Evolutionary conservation across 2,113 vertebrate genomes (phyloP).

Genomic region (Halcyon malimbica): DNA sequence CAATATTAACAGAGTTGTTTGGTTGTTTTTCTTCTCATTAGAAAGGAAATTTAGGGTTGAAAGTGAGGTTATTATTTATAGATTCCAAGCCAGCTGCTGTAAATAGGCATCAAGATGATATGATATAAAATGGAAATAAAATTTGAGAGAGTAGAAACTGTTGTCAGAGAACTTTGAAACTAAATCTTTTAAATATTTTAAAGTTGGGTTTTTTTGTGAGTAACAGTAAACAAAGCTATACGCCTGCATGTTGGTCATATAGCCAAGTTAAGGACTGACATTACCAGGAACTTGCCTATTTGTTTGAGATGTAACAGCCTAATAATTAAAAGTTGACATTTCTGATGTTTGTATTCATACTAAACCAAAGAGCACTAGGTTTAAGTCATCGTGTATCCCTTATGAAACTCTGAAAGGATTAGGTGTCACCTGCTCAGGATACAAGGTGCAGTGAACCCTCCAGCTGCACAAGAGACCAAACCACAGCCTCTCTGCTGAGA

Average conservation of each 20-base stretch:
- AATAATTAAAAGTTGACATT: not conserved
- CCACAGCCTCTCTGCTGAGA: not conserved
- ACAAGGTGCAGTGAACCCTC: not conserved
- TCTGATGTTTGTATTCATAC: not conserved
- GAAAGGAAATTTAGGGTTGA: not conserved
- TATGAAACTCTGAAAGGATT: not conserved
- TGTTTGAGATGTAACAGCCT: not conserved
- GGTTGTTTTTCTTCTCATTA: not conserved
- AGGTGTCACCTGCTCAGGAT: not conserved
- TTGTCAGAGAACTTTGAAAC: not conserved
- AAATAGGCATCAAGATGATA: not conserved
- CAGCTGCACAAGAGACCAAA: not conserved
- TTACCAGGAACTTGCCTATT: not conserved
- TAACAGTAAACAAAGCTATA: not conserved
- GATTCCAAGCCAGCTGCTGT: not conserved
- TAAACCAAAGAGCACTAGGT: not conserved
- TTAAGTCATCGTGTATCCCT: not conserved
- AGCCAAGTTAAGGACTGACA: not conserved
- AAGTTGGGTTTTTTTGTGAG: not conserved
- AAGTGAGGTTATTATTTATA: not conserved
- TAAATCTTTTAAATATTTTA: not conserved
- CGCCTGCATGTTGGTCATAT: not conserved
- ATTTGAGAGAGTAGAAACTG: not conserved
- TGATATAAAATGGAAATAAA: not conserved
- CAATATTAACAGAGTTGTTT: not conserved